Conservation (phyloP, 2,797 vertebrate genomes). For the Micropoecilia bifurca region DNA sequence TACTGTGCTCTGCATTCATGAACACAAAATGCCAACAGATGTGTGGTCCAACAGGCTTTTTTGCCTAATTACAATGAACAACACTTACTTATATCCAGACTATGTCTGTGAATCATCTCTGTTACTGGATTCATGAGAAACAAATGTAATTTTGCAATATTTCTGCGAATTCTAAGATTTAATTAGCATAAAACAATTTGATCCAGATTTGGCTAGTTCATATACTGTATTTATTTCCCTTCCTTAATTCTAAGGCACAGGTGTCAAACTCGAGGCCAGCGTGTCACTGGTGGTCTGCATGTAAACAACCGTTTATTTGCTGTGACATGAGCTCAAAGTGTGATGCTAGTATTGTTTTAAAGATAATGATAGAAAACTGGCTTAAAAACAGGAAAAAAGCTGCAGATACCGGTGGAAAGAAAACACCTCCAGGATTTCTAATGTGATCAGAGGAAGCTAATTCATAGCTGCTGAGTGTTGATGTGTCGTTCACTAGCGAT, state of each 20-base stretch:
- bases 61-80: conserved; percentile 6
- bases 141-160: neutral
- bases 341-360: no score
- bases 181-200: neutral
- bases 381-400: no score
- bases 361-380: no score
- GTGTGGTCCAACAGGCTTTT: conserved; percentile 16
- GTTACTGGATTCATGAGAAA: neutral
- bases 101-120: neutral
- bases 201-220: neutral
- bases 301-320: no score
- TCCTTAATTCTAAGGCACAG: neutral
- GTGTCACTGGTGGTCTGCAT: no score
- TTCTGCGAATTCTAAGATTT: neutral
- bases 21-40: neutral
- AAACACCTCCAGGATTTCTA: no score
- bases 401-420: no score
- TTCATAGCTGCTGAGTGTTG: no score
- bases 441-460: no score
- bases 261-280: no score
- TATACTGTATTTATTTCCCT: neutral
- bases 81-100: conserved; percentile 20
- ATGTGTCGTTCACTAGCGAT: no score
- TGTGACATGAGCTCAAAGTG: no score
- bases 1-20: conserved; percentile 1